phyloP scores from a whole-genome alignment of 2,888 invertebrate genomes.

The Lasioglossum villosulum region DNA sequence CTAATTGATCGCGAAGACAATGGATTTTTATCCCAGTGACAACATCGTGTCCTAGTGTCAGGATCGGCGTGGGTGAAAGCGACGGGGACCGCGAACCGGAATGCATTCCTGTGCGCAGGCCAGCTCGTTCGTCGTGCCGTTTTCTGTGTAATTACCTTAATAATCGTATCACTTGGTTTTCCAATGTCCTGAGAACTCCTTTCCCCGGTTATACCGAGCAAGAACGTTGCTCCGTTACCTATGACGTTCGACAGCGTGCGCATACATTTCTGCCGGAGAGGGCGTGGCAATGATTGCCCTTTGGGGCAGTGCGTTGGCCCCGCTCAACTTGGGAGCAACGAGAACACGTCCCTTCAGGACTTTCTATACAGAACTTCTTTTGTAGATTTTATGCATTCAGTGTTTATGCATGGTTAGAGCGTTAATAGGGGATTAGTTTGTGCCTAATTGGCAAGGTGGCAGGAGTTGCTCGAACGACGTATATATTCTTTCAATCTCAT shows the following conservation, averaged over 20 bases:
- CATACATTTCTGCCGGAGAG: not conserved
- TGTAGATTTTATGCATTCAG: no score
- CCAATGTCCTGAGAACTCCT: constrained; percentile 38
- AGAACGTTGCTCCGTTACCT: not conserved
- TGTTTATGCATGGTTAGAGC: no score
- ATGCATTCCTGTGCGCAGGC: constrained; percentile 70
- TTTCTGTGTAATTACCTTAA: constrained; percentile 71
- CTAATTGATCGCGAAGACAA: constrained; percentile 62
- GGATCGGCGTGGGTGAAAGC: constrained; percentile 72
- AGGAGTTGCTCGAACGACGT: not conserved
- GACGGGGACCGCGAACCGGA: constrained; percentile 70
- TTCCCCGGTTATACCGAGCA: constrained; percentile 20
- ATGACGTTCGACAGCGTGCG: not conserved
- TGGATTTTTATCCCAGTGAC: constrained; percentile 41
- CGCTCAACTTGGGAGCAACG: no score
- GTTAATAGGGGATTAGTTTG: not conserved
- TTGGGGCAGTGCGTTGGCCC: not conserved
- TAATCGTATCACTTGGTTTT: constrained; percentile 60
- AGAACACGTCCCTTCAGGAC: no score
- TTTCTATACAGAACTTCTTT: no score
- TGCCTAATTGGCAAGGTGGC: not conserved
- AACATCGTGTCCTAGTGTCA: constrained; percentile 18
- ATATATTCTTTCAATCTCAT: not conserved
- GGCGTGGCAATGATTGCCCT: not conserved
- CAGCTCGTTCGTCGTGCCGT: constrained; percentile 41